Evolutionary conservation across 1,140 invertebrate genomes (phyloP), one percentile per base, ranked within the genome.

Genomic region (Drosophila nannoptera): DNA sequence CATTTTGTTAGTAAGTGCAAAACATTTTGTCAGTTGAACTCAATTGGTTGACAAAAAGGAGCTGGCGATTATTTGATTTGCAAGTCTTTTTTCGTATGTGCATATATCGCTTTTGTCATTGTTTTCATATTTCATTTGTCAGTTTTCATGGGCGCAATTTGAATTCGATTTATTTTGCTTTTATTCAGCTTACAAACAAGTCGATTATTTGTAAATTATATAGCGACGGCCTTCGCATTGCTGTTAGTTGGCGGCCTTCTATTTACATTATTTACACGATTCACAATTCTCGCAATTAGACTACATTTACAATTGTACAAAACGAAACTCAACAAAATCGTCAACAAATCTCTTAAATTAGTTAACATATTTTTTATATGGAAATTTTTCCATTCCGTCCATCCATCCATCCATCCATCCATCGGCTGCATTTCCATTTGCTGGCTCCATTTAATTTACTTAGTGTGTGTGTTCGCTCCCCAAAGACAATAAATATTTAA

Each of bases 231-330:
- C 64, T 66, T 58, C 54, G 63, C 46, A 55, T 76, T 73, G 50
- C 68, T 60, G 48, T 45, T 75, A 48, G 43, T 73, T 49, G 69
- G 40, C 55, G 78, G 67, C 54, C 78, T 81, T 82, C 67, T 83
- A 83, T 84, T 75, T 87, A 86, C 81, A 86, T 69, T 86, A 86
- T 86, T 75, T 86, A 86, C 81, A 84, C 73, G 65, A 71, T 73
- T 81, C 74, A 38, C 64, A 42, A 33, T 48, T 54, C 54, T 46
- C 54, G 43, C 36, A 80, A 76, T 80, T 76, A 83, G 66, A 84
- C 73, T 83, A 78, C 69, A 81, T 22, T 22, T 65, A 77, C 58
- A 78, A 69, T 69, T 67, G 48, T 54, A 71, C 60, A 81, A 81
- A 87, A 86, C 74, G 71, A 81, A 86, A 86, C 74, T 81, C 82